Base-by-base conservation (phyloP, 2,113 vertebrate genomes). In the Mixornis gularis region DNA sequence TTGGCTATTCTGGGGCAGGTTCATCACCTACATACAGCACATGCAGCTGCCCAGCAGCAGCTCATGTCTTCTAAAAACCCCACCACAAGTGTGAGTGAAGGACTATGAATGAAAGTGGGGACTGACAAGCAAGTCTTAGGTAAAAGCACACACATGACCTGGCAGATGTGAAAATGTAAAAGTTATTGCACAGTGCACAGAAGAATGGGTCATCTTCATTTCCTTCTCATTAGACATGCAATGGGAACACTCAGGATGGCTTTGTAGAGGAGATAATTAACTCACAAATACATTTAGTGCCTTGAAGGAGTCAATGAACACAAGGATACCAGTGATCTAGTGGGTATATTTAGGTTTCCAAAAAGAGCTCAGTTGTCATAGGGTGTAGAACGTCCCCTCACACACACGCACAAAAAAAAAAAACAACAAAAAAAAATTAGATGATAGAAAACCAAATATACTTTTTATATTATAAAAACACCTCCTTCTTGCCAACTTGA, bases 41-140 rank as follows among this genome's bases (percentile, higher is more conserved):
- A 14, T 2, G n/a, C 21, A 32, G 32, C 12, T n/a, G 20, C 16
- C 0, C 0, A 71, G 71, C 36, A 64, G 63, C 17, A 9, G 36
- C n/a, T 76, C 2, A 0, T 34, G 46, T 52, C 71, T 72, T 82
- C 49, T 68, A 14, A 76, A 79, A 74, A 52, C 13, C 40, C 70
- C 8, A 59, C n/a, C 40, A 44, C 13, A 40, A 65, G 26, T 2
- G 1, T 2, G 2, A 78, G 41, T 10, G 27, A 79, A 68, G 25
- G 56, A 48, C 65, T 51, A 3, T 5, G 30, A 93, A 66, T 19
- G 36, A 51, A 87, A 68, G 6, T 25, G 44, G 46, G 40, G 36
- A 68, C 52, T 51, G 48, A 62, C 19, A 24, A 70, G 46, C n/a
- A 83, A 69, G 36, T 34, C 30, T 72, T 24, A 43, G 55, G 27